Conservation (phyloP, 30 jellyfish, hydroid and myxozoan genomes). For the Phacellophora camtschatica region DNA sequence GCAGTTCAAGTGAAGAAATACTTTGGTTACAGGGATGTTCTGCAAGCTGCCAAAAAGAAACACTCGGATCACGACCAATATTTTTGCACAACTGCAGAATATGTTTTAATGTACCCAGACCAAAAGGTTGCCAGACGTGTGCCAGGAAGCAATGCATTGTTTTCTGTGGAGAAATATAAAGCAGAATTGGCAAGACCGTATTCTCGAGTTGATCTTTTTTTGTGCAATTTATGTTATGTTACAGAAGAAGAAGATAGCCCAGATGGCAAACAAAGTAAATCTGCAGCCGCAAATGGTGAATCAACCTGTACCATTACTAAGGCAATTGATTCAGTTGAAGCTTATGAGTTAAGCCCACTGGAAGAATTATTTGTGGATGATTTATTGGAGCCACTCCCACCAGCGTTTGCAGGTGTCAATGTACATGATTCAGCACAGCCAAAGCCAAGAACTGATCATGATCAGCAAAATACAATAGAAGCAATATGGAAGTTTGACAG, state of each 20-base stretch:
- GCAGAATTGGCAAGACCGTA: conserved; percentile 15
- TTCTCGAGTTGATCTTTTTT: not conserved
- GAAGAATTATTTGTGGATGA: too few species aligned
- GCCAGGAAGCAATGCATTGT: not conserved
- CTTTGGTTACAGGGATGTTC: not conserved
- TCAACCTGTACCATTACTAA: too few species aligned
- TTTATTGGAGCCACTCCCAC: too few species aligned
- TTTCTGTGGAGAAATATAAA: conserved; percentile 10
- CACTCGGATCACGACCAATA: conserved; percentile 44
- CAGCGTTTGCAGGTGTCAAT: too few species aligned
- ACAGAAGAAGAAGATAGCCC: not conserved
- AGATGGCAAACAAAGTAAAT: not conserved
- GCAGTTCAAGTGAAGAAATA: not conserved
- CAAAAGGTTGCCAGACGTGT: not conserved
- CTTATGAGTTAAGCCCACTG: too few species aligned
- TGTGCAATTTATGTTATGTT: not conserved
- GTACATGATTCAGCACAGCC: too few species aligned
- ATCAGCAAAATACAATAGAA: too few species aligned
- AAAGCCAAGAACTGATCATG: not conserved
- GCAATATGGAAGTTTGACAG: too few species aligned
- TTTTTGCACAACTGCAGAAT: conserved; percentile 3
- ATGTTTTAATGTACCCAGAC: conserved; percentile 1
- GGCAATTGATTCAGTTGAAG: too few species aligned
- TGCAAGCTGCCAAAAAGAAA: not conserved
- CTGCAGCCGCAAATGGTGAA: too few species aligned